phyloP scores from a whole-genome alignment of 2,888 invertebrate genomes.

The Netelia inedita region DNA sequence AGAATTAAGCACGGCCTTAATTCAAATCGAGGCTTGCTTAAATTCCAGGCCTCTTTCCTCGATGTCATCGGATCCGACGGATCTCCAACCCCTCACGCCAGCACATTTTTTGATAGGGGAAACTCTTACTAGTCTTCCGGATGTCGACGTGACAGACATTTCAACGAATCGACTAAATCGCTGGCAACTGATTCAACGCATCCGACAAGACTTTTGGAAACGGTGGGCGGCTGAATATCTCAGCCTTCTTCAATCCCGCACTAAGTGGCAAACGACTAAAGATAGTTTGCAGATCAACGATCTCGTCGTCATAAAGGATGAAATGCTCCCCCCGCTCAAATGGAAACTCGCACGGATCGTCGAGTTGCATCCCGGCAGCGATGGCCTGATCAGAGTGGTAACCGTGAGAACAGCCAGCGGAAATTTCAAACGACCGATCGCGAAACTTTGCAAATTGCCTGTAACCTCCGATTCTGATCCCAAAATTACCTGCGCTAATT shows the following conservation, averaged over 20 bases:
- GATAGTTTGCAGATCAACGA: conserved; percentile 37
- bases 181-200: conserved; percentile 72
- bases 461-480: neutral
- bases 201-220: conserved; percentile 72
- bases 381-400: conserved; percentile 12
- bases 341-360: conserved; percentile 62
- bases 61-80: conserved; percentile 71
- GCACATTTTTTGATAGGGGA: conserved; percentile 78
- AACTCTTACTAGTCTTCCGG: conserved; percentile 68
- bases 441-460: conserved; percentile 49
- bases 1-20: conserved; percentile 73
- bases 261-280: conserved; percentile 68
- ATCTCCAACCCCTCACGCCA: conserved; percentile 75
- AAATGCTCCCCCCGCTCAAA: conserved; percentile 54
- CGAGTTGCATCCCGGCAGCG: conserved; percentile 52
- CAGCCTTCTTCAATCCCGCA: conserved; percentile 67
- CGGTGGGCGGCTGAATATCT: conserved; percentile 71
- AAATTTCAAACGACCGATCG: conserved; percentile 23
- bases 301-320: conserved; percentile 52
- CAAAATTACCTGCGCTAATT: conserved; percentile 25
- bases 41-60: conserved; percentile 77
- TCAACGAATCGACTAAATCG: conserved; percentile 66
- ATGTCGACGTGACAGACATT: conserved; percentile 66
- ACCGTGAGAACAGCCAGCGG: conserved; percentile 18
- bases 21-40: conserved; percentile 75